A percentile compares a stretch with the other conserved stretches of the same genome.
Evolutionary conservation across 2,888 invertebrate species (phyloP).

Genomic region (Drosophila villosipedis): DNA sequence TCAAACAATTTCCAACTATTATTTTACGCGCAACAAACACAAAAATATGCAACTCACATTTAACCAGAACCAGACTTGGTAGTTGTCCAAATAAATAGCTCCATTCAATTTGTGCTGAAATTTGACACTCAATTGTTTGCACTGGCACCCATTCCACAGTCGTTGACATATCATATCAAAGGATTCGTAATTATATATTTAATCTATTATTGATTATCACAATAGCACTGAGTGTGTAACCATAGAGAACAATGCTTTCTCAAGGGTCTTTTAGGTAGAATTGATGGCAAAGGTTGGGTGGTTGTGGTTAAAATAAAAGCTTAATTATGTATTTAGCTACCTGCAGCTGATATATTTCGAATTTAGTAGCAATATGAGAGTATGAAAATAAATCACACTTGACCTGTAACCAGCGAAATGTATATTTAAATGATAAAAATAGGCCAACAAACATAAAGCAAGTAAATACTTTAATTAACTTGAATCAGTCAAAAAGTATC

Average conservation of each 20-base stretch:
- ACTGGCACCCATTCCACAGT: not conserved
- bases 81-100: not conserved
- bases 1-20: slow-evolving; percentile 4
- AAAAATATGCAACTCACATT: not conserved
- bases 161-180: slow-evolving; percentile 8
- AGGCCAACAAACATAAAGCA: not conserved
- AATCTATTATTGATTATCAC: not conserved
- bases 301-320: not conserved
- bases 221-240: slow-evolving; percentile 2
- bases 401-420: not conserved
- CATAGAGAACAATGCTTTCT: not conserved
- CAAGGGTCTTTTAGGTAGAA: not conserved
- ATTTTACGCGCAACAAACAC: slow-evolving; percentile 2
- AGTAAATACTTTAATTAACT: not conserved
- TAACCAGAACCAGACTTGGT: not conserved
- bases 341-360: not conserved
- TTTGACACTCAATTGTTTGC: not conserved
- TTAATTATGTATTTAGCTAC: not conserved
- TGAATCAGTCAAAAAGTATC: not conserved
- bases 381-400: not conserved
- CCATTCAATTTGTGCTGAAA: not conserved
- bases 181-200: not conserved
- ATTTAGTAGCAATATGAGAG: not conserved
- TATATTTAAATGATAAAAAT: not conserved
- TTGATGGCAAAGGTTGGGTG: not conserved